Base-by-base conservation (phyloP, 2,113 vertebrate species). In the Leiothrix lutea region DNA sequence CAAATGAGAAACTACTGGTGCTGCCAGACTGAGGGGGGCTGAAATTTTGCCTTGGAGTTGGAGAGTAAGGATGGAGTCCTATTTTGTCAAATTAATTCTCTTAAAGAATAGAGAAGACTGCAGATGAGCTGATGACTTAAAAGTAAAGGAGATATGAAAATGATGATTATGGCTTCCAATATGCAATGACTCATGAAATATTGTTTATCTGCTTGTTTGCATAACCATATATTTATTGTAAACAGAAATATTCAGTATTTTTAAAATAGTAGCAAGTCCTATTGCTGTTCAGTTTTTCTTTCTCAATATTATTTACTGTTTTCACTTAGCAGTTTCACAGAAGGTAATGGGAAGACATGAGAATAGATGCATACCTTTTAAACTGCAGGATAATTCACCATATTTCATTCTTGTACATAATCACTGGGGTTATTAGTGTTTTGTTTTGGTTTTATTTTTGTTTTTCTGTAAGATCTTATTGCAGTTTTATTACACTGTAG, bases 401-500 rank as follows among this genome's bases (percentile, higher is more conserved):
- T 74, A 51, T 85, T 87, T 91, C 21, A 45, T 73, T 95, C 33
- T 73, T 79, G 31, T 54, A 82, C 35, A 57, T 80, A 90, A 89
- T 85, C 71, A 70, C 22, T 40, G 53, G 20, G 9, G 0, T 0
- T 25, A 31, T 54, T 61, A 54, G 12, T 54, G 22, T 28, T 45
- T 65, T 66, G 62, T 1, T 85, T 72, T 79, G 38, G 25, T 35
- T 67, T 86, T 58, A 12, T 18, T 62, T 80, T 77, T 65, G 14
- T 36, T 86, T 35, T 22, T 47, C 38, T 57, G 6, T 61, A 65
- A 85, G n/a, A 53, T 69, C 66, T 79, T 91, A 89, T 53, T 75
- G 42, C 45, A 77, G 80, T 70, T 90, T 95, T 94, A 90, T 81
- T 92, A 42, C 84, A 72, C 71, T 92, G 45, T 81, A 69, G 66